Evolutionary conservation across 2,797 vertebrate genomes (phyloP), one percentile per base, ranked within the genome.

Genomic region (Knipowitschia caucasica): DNA sequence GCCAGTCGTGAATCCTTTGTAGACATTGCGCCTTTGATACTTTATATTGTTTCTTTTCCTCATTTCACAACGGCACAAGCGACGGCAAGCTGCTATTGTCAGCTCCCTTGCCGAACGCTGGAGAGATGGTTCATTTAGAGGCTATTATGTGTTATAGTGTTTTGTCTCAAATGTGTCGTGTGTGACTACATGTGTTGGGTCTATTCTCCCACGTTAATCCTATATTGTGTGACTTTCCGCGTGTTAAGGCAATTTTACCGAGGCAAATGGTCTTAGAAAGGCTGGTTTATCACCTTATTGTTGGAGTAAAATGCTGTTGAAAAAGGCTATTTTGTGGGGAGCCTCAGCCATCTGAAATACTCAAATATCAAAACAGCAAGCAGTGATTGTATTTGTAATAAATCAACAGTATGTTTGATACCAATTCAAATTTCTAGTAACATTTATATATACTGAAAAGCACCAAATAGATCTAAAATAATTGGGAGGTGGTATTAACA

Each of bases 191-290:
- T 40, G 43, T 60, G 66, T 40, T 29, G 44, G 36, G 71, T 59
- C 53, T 25, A 57, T 58, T 50, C 44, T 31, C 29, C 38, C 35
- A 25, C 31, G 56, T 59, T 77, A 77, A 80, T 73, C 80, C 67
- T 68, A 25, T 67, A 50, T 66, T 69, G 68, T 70, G 75, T 55
- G 64, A 51, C 59, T 69, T 51, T 66, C 44, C n/a, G 51, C 59
- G 53, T 70, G 69, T 74, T 46, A 31, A 47, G 8, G 26, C 68
- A 73, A 75, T 79, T 77, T 66, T 49, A 60, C 61, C 36, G 39
- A 73, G 69, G 71, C 71, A 77, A 77, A 81, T 73, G 75, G 55
- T 57, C 39, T 31, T 50, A 55, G 70, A 73, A 68, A 61, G 78
- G 65, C 59, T 6, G 44, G 25, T 46, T 30, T 46, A 30, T 26